Evolutionary conservation across 2,888 invertebrate genomes (phyloP), one percentile per base, ranked within the genome.

Genomic region (Scaptomyza polygonia): DNA sequence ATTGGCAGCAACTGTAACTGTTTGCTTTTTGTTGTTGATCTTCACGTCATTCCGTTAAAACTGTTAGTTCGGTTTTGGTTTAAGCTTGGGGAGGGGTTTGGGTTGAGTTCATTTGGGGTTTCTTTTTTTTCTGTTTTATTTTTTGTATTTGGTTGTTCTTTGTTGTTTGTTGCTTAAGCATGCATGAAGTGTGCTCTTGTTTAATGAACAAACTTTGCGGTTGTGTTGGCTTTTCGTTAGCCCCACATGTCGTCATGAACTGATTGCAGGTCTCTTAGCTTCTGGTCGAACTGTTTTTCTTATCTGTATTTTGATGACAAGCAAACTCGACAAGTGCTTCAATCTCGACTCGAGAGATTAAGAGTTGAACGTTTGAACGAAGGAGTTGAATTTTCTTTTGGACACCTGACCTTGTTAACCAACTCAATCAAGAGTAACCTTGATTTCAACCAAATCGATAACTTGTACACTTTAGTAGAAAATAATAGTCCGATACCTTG

Each of bases 161-260:
- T 14, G 45, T 64, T 66, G 64, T 53, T 58, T 63, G 55, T 55
- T 79, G 79, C 66, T 79, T 67, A 79, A 82, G 86, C 82, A 82
- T 72, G 85, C 80, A 72, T 80, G 83, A 85, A 76, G 76, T 68
- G 61, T 80, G 80, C 72, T 67, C 68, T 72, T 59, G 72, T 72
- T 82, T 79, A 85, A 82, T 82, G 76, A 85, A 79, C 68, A 75
- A 78, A 81, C 69, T 81, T 80, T 85, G 66, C 51, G 72, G 76
- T 44, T 71, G 43, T 69, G 65, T 65, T 77, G 64, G 76, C 71
- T 75, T 70, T 75, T 54, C 75, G 75, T 72, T 72, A 75, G 65
- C 65, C 72, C 75, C 72, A 74, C 69, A n/a, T n/a, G n/a, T n/a
- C n/a, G 65, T 70, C 65, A 69, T 73, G 63, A 67, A 59, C 62